These are phyloP conservation scores for Sphaerophoria taeniata DNA, from an alignment of 2,888 invertebrate genomes.

Conservation along the genomic window DNA sequence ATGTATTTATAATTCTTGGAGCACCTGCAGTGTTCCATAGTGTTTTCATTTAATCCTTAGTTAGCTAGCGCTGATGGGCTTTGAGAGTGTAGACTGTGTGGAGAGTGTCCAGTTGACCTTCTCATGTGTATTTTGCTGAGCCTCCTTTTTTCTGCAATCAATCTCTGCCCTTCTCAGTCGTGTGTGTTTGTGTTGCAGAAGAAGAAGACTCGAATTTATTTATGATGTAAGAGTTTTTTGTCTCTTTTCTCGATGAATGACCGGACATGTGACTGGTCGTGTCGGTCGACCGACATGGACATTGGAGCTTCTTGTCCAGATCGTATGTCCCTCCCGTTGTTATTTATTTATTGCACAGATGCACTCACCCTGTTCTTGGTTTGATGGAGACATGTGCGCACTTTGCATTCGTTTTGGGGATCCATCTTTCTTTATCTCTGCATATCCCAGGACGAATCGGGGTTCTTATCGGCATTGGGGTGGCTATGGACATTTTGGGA, in stretches of 20 bases:
- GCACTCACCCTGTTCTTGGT: not conserved
- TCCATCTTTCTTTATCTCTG: not conserved
- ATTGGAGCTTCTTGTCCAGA: constrained; percentile 14
- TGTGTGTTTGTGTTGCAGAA: constrained; percentile 15
- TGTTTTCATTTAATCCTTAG: constrained; percentile 56
- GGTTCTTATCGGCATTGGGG: constrained; percentile 46
- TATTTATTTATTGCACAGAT: constrained; percentile 53
- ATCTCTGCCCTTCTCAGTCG: constrained; percentile 41
- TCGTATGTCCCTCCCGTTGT: constrained; percentile 23
- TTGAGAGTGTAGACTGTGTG: constrained; percentile 6
- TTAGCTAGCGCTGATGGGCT: constrained; percentile 49
- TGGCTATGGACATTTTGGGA: constrained; percentile 4
- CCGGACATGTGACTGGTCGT: constrained; percentile 10
- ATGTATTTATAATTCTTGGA: constrained; percentile 52
- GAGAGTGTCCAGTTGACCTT: constrained; percentile 3
- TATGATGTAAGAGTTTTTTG: constrained; percentile 53
- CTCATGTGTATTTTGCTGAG: constrained; percentile 18
- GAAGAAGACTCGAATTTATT: constrained; percentile 66
- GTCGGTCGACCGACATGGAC: not conserved
- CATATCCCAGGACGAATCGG: constrained; percentile 62
- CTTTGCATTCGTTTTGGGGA: constrained; percentile 56
- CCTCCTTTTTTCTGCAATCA: constrained; percentile 38
- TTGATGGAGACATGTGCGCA: constrained; percentile 44
- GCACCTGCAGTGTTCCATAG: constrained; percentile 55
- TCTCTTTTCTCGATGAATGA: not conserved